Conservation (phyloP, 1,140 invertebrate genomes). For the Danaus plexippus region DNA sequence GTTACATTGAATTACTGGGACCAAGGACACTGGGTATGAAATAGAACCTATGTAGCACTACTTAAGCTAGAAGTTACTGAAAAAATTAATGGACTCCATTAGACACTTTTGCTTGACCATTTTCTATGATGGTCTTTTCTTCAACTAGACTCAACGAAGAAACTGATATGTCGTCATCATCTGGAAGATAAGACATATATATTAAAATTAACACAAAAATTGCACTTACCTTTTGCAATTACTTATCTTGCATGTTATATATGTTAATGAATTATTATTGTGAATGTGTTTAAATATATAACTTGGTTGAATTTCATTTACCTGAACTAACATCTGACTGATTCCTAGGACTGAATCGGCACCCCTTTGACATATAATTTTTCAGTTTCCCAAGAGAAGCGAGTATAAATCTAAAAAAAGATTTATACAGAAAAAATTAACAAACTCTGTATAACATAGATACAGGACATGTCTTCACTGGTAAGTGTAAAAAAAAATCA, state of each 20-base stretch:
- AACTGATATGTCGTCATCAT: conserved; percentile 55
- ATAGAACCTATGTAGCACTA: too few species aligned
- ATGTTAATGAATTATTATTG: conserved; percentile 6
- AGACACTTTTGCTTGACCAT: conserved; percentile 31
- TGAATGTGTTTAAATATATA: conserved; percentile 2
- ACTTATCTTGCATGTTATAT: neutral
- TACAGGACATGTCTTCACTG: too few species aligned
- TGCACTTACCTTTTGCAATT: too few species aligned
- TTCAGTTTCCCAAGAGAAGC: conserved; percentile 85
- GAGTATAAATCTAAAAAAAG: conserved; percentile 78
- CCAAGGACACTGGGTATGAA: too few species aligned
- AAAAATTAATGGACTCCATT: conserved; percentile 39
- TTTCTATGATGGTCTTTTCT: conserved; percentile 49
- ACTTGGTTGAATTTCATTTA: conserved; percentile 29
- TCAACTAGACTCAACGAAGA: conserved; percentile 49
- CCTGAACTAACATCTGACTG: conserved; percentile 80
- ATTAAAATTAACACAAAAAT: conserved; percentile 1
- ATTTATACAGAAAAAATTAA: too few species aligned
- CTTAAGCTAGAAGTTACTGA: too few species aligned
- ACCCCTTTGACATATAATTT: conserved; percentile 79
- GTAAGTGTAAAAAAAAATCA: too few species aligned
- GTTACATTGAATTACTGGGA: too few species aligned
- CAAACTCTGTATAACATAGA: too few species aligned
- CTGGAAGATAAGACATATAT: conserved; percentile 28
- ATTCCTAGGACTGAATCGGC: conserved; percentile 77